Base-by-base conservation (phyloP, 2,113 vertebrate genomes). In the Azemiops feae region DNA sequence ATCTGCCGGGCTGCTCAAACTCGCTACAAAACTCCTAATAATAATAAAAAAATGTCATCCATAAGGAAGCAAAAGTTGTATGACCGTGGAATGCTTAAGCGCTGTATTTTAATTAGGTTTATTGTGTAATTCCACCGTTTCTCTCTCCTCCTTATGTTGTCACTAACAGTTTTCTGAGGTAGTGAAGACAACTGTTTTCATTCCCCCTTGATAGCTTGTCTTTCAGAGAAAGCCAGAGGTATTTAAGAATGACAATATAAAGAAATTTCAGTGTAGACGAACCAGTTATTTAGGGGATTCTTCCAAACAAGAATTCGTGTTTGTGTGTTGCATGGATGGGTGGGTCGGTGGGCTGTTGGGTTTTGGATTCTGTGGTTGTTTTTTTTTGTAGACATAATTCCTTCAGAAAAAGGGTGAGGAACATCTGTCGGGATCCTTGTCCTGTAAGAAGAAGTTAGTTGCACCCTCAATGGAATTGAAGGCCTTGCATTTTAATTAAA, bases 191-290 rank as follows among this genome's bases (percentile, higher is more conserved):
- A 97, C 94, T 92, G 91, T 89, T 92, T 2, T 89, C 94, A 54
- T 93, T 98, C 97, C 97, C 97, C 96, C 96, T 97, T 90, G 96
- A 96, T 94, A 95, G 96, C 96, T 94, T 97, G 97, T 97, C 97
- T 98, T 97, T 98, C 97, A 97, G 96, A 95, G 95, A 94, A 97
- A 97, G 97, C 97, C 97, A 97, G 95, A 97, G 97, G 97, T 98
- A 97, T 97, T 98, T 97, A 98, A 97, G 97, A 97, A 97, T 98
- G 97, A 98, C 98, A 98, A 98, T 97, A 98, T 97, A 98, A 98
- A 97, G 97, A 97, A 98, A 98, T 98, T 97, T 97, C 96, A 97
- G 97, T 96, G 97, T 96, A 97, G 98, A 97, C 98, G 97, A 98
- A 96, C 96, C 96, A 97, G 96, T 95, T 97, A 97, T 98, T 97